Evolutionary conservation across 2,888 invertebrate genomes (phyloP).

Genomic region (Suillia variegata): DNA sequence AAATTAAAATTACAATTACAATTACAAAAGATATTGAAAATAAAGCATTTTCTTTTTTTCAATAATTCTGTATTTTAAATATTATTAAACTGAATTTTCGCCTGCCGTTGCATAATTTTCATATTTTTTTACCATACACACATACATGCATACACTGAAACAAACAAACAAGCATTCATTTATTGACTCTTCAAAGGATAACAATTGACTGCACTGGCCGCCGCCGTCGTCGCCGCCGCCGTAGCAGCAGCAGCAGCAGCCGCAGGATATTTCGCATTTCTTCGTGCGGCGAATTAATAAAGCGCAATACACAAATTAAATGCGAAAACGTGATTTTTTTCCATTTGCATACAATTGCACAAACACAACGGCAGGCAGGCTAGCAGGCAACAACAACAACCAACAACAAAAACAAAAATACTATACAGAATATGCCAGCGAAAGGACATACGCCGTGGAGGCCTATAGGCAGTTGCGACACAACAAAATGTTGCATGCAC

Average conservation of each 20-base stretch:
- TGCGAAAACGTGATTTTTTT: slow-evolving; percentile 2
- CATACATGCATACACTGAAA: no score
- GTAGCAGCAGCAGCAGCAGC: background rate
- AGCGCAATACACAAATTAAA: background rate
- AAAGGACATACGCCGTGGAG: background rate
- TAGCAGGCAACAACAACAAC: slow-evolving; percentile 4
- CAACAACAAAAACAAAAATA: background rate
- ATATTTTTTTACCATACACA: no score
- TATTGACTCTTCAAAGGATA: slow-evolving; percentile 7
- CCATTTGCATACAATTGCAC: background rate
- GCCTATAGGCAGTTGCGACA: no score
- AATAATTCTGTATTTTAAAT: background rate
- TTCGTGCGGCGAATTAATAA: slow-evolving; percentile 4
- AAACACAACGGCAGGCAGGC: background rate
- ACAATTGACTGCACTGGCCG: background rate
- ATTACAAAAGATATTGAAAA: background rate
- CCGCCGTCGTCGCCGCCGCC: background rate
- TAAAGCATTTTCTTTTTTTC: no score
- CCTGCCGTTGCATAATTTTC: background rate
- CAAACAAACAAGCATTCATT: no score
- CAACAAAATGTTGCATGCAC: no score
- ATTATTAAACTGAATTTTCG: background rate
- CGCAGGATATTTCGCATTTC: background rate
- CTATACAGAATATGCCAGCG: no score
- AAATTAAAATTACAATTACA: background rate